These are phyloP conservation scores for Coptodon bakossiorum DNA, from an alignment of 2,113 vertebrate species.

Conservation along the genomic window DNA sequence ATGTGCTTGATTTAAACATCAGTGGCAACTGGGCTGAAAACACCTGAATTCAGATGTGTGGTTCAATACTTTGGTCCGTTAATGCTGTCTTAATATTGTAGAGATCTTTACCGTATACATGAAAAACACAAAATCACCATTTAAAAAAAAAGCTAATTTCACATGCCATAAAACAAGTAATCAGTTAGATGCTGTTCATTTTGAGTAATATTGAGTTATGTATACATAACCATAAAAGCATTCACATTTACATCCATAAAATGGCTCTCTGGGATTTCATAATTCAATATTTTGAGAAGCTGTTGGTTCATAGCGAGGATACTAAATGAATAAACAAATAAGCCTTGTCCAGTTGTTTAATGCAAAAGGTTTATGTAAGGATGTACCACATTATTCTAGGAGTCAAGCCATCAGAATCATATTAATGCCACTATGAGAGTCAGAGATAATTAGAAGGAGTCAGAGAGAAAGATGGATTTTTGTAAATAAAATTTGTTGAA, in stretches of 20 bases:
- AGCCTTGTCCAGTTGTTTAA: background rate
- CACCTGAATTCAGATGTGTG: background rate
- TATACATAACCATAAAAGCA: background rate
- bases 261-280: background rate
- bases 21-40: background rate
- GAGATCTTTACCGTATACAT: background rate
- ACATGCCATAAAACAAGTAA: background rate
- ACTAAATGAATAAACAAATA: background rate
- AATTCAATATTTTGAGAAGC: background rate
- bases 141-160: background rate
- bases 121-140: background rate
- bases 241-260: background rate
- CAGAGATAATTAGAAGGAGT: conserved; percentile 28
- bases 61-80: background rate
- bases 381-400: background rate
- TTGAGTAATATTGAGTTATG: background rate
- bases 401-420: conserved; percentile 7
- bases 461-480: conserved; percentile 29
- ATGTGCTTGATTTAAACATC: background rate
- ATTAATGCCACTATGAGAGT: conserved; percentile 16
- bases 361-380: background rate
- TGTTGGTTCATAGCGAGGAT: background rate
- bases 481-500: conserved; percentile 38
- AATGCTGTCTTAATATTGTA: background rate
- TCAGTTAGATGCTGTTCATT: background rate